Conservation (phyloP, 2,888 invertebrate genomes). For the Acleris literana region DNA sequence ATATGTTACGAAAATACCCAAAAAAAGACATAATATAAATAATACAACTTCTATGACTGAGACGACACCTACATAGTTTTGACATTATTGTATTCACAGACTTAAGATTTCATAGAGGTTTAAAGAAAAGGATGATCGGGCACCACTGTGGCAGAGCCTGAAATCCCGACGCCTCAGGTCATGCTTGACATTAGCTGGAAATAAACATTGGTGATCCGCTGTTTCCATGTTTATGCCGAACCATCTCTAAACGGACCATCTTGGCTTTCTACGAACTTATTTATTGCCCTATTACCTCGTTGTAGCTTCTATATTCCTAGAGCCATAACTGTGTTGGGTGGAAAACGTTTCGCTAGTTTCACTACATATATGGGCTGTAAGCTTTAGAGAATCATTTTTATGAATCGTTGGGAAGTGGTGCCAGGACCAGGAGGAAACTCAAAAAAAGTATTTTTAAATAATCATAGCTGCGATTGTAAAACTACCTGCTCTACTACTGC, state of each 20-base stretch:
- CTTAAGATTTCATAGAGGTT: too few species aligned
- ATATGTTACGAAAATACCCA: too few species aligned
- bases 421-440: too few species aligned
- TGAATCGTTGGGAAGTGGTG: too few species aligned
- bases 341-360: background rate
- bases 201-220: slow-evolving; percentile 36
- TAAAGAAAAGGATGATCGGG: background rate
- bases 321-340: slow-evolving; percentile 4
- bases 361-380: background rate
- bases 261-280: slow-evolving; percentile 35
- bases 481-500: too few species aligned
- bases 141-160: slow-evolving; percentile 23
- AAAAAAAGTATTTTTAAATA: too few species aligned
- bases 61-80: too few species aligned
- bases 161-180: slow-evolving; percentile 28
- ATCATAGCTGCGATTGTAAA: too few species aligned
- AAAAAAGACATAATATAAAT: too few species aligned
- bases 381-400: background rate
- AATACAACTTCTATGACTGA: too few species aligned
- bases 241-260: slow-evolving; percentile 32
- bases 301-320: slow-evolving; percentile 13
- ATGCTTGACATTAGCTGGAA: slow-evolving; percentile 36
- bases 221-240: slow-evolving; percentile 33
- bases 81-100: too few species aligned
- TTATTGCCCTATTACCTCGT: slow-evolving; percentile 27